Conservation (phyloP, 1,140 invertebrate species). For the Drosophila eugracilis region DNA sequence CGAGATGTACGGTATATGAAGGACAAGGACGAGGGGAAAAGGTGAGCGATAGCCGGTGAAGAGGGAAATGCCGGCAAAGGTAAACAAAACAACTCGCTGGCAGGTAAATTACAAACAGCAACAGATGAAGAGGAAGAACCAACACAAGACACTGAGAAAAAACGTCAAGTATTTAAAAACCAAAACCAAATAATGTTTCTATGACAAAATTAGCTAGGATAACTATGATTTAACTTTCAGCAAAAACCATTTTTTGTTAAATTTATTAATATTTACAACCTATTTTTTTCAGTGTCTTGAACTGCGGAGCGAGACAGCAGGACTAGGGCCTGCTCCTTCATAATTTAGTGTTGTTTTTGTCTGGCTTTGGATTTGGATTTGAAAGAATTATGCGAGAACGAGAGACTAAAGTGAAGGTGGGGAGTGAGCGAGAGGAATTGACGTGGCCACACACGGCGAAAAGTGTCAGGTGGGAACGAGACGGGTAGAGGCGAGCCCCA, state of each 20-base stretch:
- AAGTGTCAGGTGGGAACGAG: not conserved
- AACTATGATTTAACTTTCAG: not conserved
- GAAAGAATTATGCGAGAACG: constrained; percentile 60
- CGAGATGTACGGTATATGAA: not conserved
- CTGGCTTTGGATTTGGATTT: constrained; percentile 58
- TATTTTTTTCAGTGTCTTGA: not conserved
- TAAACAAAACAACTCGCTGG: constrained; percentile 45
- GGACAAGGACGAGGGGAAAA: constrained; percentile 11
- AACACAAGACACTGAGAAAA: constrained; percentile 8
- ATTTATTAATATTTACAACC: not conserved
- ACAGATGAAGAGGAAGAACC: constrained; percentile 19
- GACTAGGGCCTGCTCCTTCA: constrained; percentile 7
- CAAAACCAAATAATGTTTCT: not conserved
- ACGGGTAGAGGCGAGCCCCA: not conserved
- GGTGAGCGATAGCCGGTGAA: constrained; percentile 10
- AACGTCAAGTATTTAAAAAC: too few species aligned
- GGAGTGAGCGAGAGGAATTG: constrained; percentile 22
- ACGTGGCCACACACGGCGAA: constrained; percentile 66
- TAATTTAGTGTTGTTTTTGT: constrained; percentile 59
- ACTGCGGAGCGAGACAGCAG: constrained; percentile 2
- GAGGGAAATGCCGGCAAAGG: constrained; percentile 43
- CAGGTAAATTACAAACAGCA: constrained; percentile 70
- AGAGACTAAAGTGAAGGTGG: not conserved
- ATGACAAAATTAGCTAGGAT: not conserved
- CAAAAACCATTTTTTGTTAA: not conserved